Evolutionary conservation across 35 echinoderm and acorn worm genomes (phyloP), one percentile per base, ranked within the genome.

Genomic region (Lytechinus variegatus): DNA sequence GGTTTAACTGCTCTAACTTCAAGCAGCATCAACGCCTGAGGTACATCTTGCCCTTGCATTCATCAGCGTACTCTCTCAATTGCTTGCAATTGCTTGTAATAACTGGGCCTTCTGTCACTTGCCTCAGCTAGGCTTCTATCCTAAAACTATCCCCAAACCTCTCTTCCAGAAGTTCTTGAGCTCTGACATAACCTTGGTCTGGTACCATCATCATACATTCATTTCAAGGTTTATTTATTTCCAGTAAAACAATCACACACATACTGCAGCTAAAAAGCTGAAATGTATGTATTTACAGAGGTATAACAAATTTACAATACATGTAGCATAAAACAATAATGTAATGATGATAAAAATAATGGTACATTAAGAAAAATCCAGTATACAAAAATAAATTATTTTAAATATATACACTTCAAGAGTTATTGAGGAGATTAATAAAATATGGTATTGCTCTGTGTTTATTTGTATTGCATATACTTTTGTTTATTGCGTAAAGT

Each of bases 381-480:
- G 1, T 89, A 9, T 13, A 97, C 54, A 9, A n/a, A 44, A 44
- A 44, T 1, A 44, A 1, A 11, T 51, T 90, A 57, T 8, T 58
- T 16, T 21, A 94, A 97, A 60, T 1, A 33, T 53, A 12, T 55
- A 2, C 33, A 44, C 33, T 44, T 44, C 33, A 44, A 44, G 33
- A 44, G 33, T 44, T 44, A 44, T 44, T 44, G 2, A 44, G 2
- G 33, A 44, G 33, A 44, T 44, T 44, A 44, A 44, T 44, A 44
- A 44, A 44, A 95, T 24, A 87, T 95, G 3, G 94, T 95, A 2
- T 87, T 94, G 11, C 86, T 72, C 19, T 97, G 87, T 27, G 94
- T 71, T 52, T 92, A 24, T 87, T 95, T 29, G 16, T 16, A 52
- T 95, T 88, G 33, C 2, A 44, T 44, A 44, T 44, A 44, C 33